Percentiles rank a stretch among this genome's conserved stretches.
Conservation (phyloP, 2,888 invertebrate genomes). For the Netelia melanura region DNA sequence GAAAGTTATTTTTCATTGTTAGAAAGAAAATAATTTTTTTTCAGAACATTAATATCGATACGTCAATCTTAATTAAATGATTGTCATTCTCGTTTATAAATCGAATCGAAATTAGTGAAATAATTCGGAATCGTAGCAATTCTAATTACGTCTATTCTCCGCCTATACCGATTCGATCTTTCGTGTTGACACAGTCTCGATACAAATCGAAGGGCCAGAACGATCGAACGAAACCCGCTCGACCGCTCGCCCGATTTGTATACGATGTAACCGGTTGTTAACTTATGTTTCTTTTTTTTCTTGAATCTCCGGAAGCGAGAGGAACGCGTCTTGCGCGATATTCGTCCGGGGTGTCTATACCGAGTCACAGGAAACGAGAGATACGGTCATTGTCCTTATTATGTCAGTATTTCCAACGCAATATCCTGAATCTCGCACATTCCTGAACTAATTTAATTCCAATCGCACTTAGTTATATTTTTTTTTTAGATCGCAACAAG, state of each 20-base stretch:
- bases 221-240: slow-evolving; percentile 6
- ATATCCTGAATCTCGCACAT: not conserved
- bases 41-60: no score
- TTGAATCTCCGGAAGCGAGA: slow-evolving; percentile 31
- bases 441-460: no score
- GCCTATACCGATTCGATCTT: no score
- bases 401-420: not conserved
- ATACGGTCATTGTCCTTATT: slow-evolving; percentile 1
- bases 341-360: slow-evolving; percentile 20
- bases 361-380: not conserved
- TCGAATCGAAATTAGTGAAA: no score
- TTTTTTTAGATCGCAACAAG: no score
- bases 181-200: not conserved
- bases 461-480: no score
- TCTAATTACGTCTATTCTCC: no score
- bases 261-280: slow-evolving; percentile 2
- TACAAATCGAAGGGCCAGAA: slow-evolving; percentile 21
- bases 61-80: no score
- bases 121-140: no score
- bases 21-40: no score
- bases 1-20: no score
- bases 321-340: slow-evolving; percentile 22
- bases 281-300: not conserved
- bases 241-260: slow-evolving; percentile 22
- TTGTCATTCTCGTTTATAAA: no score